Base-by-base conservation (phyloP, 2,113 vertebrate genomes). In the Alces alces region DNA sequence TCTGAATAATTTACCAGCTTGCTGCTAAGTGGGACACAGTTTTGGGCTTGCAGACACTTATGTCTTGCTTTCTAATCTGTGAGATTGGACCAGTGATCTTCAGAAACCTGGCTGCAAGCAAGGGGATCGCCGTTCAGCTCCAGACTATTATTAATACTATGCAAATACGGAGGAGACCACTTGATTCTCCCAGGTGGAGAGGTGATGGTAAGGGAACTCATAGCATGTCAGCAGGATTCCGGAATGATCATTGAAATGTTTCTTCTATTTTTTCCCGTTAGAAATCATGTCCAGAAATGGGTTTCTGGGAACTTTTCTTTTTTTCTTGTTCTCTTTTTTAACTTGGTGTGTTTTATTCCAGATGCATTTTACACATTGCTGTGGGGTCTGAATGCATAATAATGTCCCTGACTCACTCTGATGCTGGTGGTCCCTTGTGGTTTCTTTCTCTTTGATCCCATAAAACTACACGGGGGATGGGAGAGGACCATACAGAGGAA, bases 1-100 rank as follows among this genome's bases (percentile, higher is more conserved):
- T 97, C 90, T 91, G 70, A 97, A 93, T 95, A 94, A 94, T 88
- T 90, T 97, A 97, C 98, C 97, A 96, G 97, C 98, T 98, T 98
- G 98, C 98, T 98, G 98, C 98, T 97, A 97, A 97, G 88, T 76
- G 97, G 97, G 97, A 98, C 98, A 97, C 92, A 3, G 79, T 83
- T 96, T 98, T 93, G 97, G 91, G 96, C 95, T 95, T 92, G 55
- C 97, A 97, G 97, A 98, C 96, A 94, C 95, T 97, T 89, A 80
- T 30, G 78, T 97, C 86, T 98, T 92, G 96, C 94, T 91, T 92
- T 86, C 82, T 82, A 45, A 4, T 86, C 25, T 87, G 76, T 95
- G 97, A 97, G 92, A 64, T 57, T 54, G 86, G 98, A 99, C 97
- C 86, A 66, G 36, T n/a, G 64, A 64, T 95, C 98, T 92, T 95